Evolutionary conservation across 2,113 vertebrate species (phyloP).

Genomic region (Muscicapa adusta): DNA sequence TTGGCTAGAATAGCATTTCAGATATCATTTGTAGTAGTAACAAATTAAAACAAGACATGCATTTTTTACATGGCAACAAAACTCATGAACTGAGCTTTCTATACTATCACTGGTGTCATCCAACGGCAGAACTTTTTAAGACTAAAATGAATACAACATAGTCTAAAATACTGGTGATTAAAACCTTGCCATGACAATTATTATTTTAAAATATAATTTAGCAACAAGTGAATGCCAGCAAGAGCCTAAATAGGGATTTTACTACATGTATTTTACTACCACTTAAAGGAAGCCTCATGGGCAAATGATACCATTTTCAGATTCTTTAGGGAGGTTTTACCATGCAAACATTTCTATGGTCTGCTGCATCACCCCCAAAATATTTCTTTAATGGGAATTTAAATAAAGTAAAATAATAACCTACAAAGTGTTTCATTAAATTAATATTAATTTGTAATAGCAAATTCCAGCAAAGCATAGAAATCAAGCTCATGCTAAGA

Average conservation of each 20-base stretch:
- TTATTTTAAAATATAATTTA: background rate
- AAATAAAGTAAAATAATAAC: background rate
- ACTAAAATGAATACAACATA: background rate
- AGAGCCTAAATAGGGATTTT: background rate
- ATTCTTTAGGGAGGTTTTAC: background rate
- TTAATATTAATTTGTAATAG: background rate
- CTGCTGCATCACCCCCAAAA: background rate
- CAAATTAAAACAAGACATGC: background rate
- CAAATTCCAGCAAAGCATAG: conserved; percentile 1
- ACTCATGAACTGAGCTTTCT: background rate
- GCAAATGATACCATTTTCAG: conserved; percentile 21
- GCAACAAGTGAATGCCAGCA: background rate
- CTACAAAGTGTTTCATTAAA: background rate
- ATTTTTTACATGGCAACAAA: background rate
- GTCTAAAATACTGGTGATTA: background rate
- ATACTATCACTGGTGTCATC: background rate
- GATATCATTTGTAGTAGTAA: background rate
- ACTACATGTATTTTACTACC: background rate
- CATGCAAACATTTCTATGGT: background rate
- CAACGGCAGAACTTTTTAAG: background rate
- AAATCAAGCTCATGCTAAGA: background rate
- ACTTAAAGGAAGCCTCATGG: background rate
- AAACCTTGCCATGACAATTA: background rate
- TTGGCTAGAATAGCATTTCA: background rate
- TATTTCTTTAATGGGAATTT: background rate